Conservation (phyloP, 1,140 invertebrate genomes). For the Musca vetustissima region DNA sequence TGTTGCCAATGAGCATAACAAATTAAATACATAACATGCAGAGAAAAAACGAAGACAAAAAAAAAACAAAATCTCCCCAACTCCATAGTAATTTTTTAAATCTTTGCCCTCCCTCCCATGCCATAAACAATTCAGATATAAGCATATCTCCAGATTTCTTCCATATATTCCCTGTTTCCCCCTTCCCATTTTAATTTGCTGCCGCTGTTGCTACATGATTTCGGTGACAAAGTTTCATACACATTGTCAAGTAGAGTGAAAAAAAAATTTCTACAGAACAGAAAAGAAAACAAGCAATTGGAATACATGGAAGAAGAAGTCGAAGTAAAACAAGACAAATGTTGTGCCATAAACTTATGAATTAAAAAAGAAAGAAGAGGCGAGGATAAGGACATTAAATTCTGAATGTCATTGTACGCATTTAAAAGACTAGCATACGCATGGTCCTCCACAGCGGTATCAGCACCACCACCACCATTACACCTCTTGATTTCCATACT, state of each 20-base stretch:
- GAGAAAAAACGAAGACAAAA: no score
- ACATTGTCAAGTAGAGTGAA: not conserved
- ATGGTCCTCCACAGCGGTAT: not conserved
- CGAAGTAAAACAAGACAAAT: conserved; percentile 9
- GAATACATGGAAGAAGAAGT: not conserved
- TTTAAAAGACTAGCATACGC: not conserved
- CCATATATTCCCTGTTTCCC: no score
- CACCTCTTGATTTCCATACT: no score
- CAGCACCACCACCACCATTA: no score
- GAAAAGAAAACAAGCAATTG: not conserved
- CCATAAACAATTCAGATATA: no score
- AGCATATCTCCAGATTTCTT: no score
- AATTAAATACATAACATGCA: no score
- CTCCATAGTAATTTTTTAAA: no score
- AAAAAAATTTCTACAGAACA: not conserved
- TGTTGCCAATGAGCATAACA: no score
- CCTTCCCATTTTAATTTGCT: conserved; percentile 3
- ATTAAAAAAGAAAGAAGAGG: conserved; percentile 1
- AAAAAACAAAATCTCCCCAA: no score
- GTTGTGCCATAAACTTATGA: conserved; percentile 16
- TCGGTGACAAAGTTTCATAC: conserved; percentile 16
- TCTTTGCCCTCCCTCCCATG: no score
- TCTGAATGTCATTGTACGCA: not conserved
- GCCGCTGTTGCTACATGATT: conserved; percentile 20
- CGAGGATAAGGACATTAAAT: not conserved